Base-by-base conservation (phyloP, 2,797 vertebrate genomes). In the Sebastes vulpes region DNA sequence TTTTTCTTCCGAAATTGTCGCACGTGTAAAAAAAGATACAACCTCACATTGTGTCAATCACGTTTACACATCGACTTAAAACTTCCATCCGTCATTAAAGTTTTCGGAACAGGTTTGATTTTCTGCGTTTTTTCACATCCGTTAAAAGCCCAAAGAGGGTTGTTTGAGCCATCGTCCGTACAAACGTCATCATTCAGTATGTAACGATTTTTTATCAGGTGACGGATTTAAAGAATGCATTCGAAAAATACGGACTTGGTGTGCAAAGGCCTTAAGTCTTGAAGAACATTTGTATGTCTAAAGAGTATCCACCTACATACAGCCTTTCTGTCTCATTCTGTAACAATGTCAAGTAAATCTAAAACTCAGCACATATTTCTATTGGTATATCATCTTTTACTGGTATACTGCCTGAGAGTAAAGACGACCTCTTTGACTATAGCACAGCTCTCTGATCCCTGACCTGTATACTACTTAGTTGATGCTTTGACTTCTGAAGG, bases 401-500 rank as follows among this genome's bases (percentile, higher is more conserved):
- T 21, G 66, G 18, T 78, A 46, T n/a, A 21, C 32, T 20, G 21
- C 50, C 72, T 65, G 4, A 68, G 14, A 77, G 60, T 32, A 53
- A 31, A 9, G 9, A 58, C 35, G 29, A 46, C 54, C 18, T 66
- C 48, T 75, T 69, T 48, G 50, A 76, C 28, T n/a, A 5, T 53
- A 25, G 21, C 53, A 46, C 23, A 50, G 5, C 60, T n/a, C 58
- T 71, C 25, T 79, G 72, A 79, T 42, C 57, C 60, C 42, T 83
- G 35, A 79, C 66, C 69, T 66, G 56, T 32, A 56, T 60, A 54
- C 46, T 38, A 20, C 31, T 25, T 46, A 16, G 20, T 6, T 7
- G 16, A 77, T 67, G 52, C 63, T 59, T 65, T 65, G 21, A 66
- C 42, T 23, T 66, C 12, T 79, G 61, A 81, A 57, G 32, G 50